Evolutionary conservation across 2,888 invertebrate species (phyloP), one percentile per base, ranked within the genome.

Genomic region (Cantharis rustica): DNA sequence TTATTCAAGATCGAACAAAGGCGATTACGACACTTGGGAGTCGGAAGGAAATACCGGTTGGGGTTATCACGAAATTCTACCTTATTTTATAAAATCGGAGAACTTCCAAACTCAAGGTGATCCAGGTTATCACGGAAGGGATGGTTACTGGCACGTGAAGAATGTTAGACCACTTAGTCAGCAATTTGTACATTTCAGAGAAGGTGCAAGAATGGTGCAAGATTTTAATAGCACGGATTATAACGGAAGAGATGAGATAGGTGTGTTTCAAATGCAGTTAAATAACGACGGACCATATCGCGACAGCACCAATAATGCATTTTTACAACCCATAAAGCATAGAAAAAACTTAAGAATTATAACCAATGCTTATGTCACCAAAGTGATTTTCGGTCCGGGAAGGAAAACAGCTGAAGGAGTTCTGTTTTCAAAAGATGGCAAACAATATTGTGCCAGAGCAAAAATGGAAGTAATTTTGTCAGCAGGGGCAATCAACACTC

Each of bases 21-120:
- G 94, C 0, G 97, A 98, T 87, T 98, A 92, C 85, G 95, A 97
- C 86, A 91, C 93, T 72, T 98, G 98, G 98, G 95, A 94, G 61
- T 90, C 93, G 26, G 4, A 31, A 31, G 97, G 97, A 0, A 96
- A 96, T 86, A 90, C 92, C 0, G 97, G 97, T 2, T 98, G 98
- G 98, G 92, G 94, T 0, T 96, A 91, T 86, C 93, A 95, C 72
- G 94, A 95, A 79, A 91, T 96, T 0, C 87, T 97, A 31, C 93
- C 93, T 0, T 96, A 96, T 84, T 96, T 96, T 86, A 89, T 94
- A 23, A 85, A 85, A 78, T 84, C 85, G 2, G 87, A 87, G 73
- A 80, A 84, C 15, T 75, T 79, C 5, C 79, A 80, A 10, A 72
- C 83, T 2, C 78, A 91, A 76, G 92, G 92, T 0, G 91, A 93